A percentile compares a stretch with the other conserved stretches of the same genome.
These are phyloP conservation scores for Chiroxiphia lanceolata DNA, from an alignment of 2,797 vertebrate genomes.

Conservation along the genomic window DNA sequence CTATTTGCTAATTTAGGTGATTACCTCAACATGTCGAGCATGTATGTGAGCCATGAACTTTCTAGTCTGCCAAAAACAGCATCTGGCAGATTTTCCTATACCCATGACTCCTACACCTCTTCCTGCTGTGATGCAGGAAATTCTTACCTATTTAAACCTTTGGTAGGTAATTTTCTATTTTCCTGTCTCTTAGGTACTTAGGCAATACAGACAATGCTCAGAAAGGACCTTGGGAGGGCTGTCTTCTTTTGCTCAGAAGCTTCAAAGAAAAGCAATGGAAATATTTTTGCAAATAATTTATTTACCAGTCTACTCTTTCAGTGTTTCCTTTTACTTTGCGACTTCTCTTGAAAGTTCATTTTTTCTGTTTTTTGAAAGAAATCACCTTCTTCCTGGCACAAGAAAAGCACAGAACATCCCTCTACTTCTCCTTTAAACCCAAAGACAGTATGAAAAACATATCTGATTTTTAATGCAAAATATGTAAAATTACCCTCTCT, in stretches of 20 bases:
- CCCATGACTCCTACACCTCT: neutral
- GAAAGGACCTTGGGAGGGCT: neutral
- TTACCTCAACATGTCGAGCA: neutral
- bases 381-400: neutral
- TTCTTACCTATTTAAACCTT: neutral
- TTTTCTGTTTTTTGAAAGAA: neutral
- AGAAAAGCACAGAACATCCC: neutral
- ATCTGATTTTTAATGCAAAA: neutral
- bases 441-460: neutral
- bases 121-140: neutral
- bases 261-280: neutral
- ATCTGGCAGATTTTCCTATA: neutral
- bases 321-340: neutral
- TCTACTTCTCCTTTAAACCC: neutral
- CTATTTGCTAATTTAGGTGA: neutral
- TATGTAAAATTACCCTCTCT: neutral
- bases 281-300: neutral
- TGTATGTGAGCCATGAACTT: neutral
- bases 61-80: neutral
- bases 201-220: rapidly evolving
- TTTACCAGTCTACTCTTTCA: neutral
- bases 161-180: neutral
- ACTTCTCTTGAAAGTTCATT: neutral
- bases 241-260: neutral
- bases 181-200: neutral